Evolutionary conservation across 2,888 invertebrate species (phyloP).

Genomic region (Eilema depressum): DNA sequence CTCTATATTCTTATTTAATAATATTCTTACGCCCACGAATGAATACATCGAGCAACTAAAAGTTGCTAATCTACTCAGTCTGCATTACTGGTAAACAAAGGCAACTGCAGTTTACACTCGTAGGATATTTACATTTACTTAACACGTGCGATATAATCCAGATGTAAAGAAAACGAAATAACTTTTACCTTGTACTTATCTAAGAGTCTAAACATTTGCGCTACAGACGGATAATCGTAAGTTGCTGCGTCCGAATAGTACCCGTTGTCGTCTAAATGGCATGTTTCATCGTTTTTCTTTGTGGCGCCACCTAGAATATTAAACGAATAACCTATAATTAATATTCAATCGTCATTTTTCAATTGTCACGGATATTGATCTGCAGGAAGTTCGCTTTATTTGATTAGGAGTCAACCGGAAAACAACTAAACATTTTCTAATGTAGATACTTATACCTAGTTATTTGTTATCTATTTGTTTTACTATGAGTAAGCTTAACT

Average conservation of each 20-base stretch:
- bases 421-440: neutral
- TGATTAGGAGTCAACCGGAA: neutral
- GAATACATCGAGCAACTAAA: neutral
- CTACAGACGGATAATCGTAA: conserved; percentile 95
- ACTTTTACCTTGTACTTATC: conserved; percentile 88
- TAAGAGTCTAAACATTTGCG: conserved; percentile 90
- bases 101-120: conserved; percentile 27
- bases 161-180: conserved; percentile 37
- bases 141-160: conserved; percentile 38
- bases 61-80: conserved; percentile 6
- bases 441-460: neutral
- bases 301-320: conserved; percentile 87
- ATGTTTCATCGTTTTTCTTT: conserved; percentile 89
- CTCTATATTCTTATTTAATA: too few relatives aligned
- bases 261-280: conserved; percentile 89
- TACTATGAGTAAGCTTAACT: neutral
- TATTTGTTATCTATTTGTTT: neutral
- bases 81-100: conserved; percentile 28
- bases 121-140: conserved; percentile 35
- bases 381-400: neutral
- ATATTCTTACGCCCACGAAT: too few relatives aligned
- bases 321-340: neutral
- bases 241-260: conserved; percentile 88
- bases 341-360: neutral
- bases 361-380: neutral